phyloP scores from a whole-genome alignment of 2,888 invertebrate species.

The Steinernema hermaphroditum region DNA sequence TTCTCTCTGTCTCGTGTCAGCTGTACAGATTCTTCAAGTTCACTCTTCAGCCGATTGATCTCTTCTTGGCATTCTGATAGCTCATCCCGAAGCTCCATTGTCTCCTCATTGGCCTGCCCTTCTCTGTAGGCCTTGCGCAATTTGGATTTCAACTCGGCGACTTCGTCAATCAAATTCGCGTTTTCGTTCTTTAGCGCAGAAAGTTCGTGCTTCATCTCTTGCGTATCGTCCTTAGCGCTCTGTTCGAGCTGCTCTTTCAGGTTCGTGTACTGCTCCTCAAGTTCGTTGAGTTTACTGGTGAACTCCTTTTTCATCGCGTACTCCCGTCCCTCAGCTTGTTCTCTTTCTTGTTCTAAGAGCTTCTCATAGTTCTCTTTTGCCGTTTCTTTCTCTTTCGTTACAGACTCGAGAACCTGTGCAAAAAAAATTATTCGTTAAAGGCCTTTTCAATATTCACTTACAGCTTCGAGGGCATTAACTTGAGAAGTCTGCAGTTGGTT shows the following conservation, averaged over 20 bases:
- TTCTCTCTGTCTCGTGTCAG: neutral
- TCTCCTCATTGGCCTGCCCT: neutral
- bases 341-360: conserved; percentile 55
- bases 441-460: conserved; percentile 34
- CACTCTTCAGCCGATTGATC: conserved; percentile 37
- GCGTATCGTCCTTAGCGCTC: conserved; percentile 49
- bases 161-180: conserved; percentile 32
- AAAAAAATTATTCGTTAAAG: too few relatives aligned
- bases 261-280: conserved; percentile 64
- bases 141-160: conserved; percentile 21
- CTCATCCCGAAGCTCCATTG: conserved; percentile 55
- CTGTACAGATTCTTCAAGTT: conserved; percentile 30
- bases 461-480: conserved; percentile 66
- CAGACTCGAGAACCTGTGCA: conserved; percentile 60
- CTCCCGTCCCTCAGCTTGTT: conserved; percentile 62
- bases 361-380: conserved; percentile 64
- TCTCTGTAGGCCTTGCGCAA: conserved; percentile 7
- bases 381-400: conserved; percentile 65
- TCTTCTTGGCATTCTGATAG: conserved; percentile 53
- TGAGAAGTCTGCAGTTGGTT: conserved; percentile 64
- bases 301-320: conserved; percentile 63
- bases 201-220: too few relatives aligned
- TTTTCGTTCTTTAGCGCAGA: conserved; percentile 28
- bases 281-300: conserved; percentile 61
- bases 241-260: conserved; percentile 61